Evolutionary conservation across 2,113 vertebrate species (phyloP).

Genomic region (Spheniscus mendiculus): DNA sequence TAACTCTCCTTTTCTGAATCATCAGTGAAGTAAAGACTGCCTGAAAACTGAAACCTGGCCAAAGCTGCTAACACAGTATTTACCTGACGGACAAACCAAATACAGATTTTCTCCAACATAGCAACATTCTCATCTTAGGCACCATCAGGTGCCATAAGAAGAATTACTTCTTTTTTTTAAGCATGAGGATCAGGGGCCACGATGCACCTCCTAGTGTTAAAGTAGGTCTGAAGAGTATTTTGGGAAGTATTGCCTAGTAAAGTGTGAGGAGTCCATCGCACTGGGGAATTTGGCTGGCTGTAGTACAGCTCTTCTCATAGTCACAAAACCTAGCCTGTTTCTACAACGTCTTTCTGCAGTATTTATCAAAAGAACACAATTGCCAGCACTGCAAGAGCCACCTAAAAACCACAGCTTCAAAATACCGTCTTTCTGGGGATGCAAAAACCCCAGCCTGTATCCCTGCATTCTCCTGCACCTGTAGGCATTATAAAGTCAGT

Average conservation of each 20-base stretch:
- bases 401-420: neutral
- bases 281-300: fast-evolving
- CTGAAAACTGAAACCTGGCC: neutral
- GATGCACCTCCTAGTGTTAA: neutral
- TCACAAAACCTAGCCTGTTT: neutral
- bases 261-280: neutral
- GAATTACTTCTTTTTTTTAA: neutral
- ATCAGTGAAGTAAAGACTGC: neutral
- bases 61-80: neutral
- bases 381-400: neutral
- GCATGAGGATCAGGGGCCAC: neutral
- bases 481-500: fast-evolving
- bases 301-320: neutral
- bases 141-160: neutral
- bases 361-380: neutral
- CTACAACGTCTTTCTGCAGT: neutral
- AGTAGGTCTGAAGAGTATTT: neutral
- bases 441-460: fast-evolving
- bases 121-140: neutral
- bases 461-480: neutral
- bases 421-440: fast-evolving
- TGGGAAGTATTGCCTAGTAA: neutral
- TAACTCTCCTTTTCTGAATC: neutral
- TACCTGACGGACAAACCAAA: neutral
- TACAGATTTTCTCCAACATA: neutral